A percentile compares a stretch with the other conserved stretches of the same genome.
phyloP scores from a whole-genome alignment of 2,113 vertebrate species.

The Australoheros scitulus region DNA sequence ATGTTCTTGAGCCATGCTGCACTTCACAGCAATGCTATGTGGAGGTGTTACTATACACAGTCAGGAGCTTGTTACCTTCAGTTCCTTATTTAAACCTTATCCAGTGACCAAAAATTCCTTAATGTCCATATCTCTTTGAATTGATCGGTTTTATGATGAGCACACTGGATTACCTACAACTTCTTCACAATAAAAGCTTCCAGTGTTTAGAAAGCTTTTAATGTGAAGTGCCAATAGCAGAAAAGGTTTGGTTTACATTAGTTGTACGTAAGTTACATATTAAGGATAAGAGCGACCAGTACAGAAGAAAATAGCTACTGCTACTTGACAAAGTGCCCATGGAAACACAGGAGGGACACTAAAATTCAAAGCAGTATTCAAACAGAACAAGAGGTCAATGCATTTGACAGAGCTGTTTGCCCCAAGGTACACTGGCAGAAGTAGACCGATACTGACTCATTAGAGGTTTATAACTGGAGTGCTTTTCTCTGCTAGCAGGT shows the following conservation, averaged over 20 bases:
- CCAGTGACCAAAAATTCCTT: neutral
- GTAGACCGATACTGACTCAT: constrained; percentile 58
- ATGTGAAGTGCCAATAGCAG: neutral
- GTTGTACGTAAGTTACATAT: neutral
- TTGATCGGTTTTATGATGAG: neutral
- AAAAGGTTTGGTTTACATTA: neutral
- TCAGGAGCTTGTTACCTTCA: neutral
- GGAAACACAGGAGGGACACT: neutral
- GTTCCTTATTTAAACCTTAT: neutral
- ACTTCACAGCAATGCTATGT: neutral
- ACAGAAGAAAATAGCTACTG: neutral
- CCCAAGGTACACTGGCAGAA: constrained; percentile 33
- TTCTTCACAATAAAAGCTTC: neutral
- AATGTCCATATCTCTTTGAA: neutral
- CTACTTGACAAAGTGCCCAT: neutral
- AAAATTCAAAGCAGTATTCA: neutral
- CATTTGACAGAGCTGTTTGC: constrained; percentile 23
- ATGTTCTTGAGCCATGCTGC: neutral
- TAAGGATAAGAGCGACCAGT: neutral
- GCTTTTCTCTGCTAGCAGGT: constrained; percentile 48
- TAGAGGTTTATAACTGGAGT: constrained; percentile 58
- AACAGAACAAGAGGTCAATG: constrained; percentile 24
- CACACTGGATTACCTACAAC: neutral
- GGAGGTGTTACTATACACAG: neutral
- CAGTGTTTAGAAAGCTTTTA: neutral